Percentiles rank a stretch among this genome's conserved stretches.
Evolutionary conservation across 2,797 vertebrate genomes (phyloP).

Genomic region (Typhlichthys subterraneus): DNA sequence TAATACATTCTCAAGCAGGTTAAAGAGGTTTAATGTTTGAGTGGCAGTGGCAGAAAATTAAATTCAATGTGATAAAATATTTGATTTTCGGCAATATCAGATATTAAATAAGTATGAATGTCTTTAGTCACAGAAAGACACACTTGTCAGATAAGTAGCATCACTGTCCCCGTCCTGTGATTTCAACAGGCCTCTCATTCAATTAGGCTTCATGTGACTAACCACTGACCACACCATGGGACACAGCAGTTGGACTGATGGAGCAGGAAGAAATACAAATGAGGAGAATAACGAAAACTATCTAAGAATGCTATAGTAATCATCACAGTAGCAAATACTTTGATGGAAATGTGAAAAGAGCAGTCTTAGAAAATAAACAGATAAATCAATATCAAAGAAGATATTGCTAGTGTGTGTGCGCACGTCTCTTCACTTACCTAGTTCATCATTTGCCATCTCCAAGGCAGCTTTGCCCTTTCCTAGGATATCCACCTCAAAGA

Average conservation of each 20-base stretch:
- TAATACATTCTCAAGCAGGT: no score
- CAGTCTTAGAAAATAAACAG: background rate
- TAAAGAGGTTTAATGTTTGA: no score
- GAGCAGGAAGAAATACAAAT: background rate
- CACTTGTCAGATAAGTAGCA: conserved; percentile 55
- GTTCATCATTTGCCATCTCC: conserved; percentile 81
- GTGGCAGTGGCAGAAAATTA: no score
- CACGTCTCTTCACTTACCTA: conserved; percentile 73
- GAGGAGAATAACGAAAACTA: conserved; percentile 10
- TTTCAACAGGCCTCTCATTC: conserved; percentile 54
- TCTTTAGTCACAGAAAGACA: background rate
- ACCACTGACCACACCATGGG: conserved; percentile 20
- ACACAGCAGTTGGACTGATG: conserved; percentile 29
- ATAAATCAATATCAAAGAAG: background rate
- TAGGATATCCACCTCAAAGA: conserved; percentile 83
- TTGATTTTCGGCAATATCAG: background rate
- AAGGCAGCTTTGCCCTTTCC: conserved; percentile 79
- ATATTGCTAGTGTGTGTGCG: background rate
- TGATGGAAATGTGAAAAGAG: background rate
- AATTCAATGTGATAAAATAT: no score
- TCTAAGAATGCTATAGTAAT: background rate
- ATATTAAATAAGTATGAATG: conserved; percentile 10
- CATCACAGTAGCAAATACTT: background rate
- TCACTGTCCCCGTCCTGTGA: conserved; percentile 63
- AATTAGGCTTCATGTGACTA: conserved; percentile 65